A percentile compares a stretch with the other conserved stretches of the same genome.
These are phyloP conservation scores for Mormyrus proboscirostris DNA, from an alignment of 2,797 vertebrate genomes.

Conservation along the genomic window DNA sequence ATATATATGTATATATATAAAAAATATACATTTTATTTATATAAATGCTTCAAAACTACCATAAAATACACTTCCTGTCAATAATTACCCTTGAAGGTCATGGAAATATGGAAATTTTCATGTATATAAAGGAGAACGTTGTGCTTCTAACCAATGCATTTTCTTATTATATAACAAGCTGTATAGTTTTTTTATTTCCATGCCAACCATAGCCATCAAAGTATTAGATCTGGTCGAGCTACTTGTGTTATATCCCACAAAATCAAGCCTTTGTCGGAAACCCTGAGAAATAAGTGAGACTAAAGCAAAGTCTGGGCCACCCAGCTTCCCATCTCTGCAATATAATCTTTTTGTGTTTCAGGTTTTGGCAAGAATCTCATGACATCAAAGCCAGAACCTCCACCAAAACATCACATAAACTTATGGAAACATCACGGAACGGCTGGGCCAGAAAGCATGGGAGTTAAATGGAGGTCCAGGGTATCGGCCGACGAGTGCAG, in stretches of 20 bases:
- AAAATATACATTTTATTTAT: background rate
- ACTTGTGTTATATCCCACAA: background rate
- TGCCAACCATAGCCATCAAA: background rate
- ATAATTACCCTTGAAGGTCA: background rate
- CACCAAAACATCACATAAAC: background rate
- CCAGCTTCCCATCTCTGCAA: background rate
- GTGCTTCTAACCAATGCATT: background rate
- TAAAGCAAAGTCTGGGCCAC: background rate
- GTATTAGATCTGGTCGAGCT: background rate
- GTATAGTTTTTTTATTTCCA: background rate
- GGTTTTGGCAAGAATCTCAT: background rate
- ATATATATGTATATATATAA: too few relatives aligned
- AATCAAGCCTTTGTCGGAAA: background rate
- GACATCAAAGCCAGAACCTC: slow-evolving; percentile 3
- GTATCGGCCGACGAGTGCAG: background rate
- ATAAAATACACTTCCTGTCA: background rate
- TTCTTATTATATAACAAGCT: background rate
- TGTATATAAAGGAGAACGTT: background rate
- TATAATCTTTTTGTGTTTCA: background rate
- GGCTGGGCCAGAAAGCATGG: background rate
- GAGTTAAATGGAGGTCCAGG: too few relatives aligned
- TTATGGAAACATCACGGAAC: background rate
- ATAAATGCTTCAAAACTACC: background rate
- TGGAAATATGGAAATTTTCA: background rate
- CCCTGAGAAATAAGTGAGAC: background rate